Evolutionary conservation across 2,797 vertebrate genomes (phyloP).

Genomic region (Dallia pectoralis): DNA sequence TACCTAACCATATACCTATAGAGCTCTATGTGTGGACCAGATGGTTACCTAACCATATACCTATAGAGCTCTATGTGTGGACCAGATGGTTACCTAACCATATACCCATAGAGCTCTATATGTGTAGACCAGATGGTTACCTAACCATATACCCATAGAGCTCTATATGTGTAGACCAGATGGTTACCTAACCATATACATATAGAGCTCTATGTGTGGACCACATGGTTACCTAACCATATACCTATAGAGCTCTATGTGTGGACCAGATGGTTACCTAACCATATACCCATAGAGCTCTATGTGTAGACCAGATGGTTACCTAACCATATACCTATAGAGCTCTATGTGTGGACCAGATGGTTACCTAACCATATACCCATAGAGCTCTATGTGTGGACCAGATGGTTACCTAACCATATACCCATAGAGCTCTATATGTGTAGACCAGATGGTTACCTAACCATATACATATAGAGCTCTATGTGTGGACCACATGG

Average conservation of each 20-base stretch:
- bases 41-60: background rate
- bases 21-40: no score
- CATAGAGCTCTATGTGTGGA: no score
- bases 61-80: no score
- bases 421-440: no score
- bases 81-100: background rate
- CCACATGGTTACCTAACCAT: background rate
- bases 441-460: background rate
- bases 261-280: background rate
- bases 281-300: background rate
- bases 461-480: background rate
- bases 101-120: no score
- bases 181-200: background rate
- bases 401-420: background rate
- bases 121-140: background rate
- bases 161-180: background rate
- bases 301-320: background rate
- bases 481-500: no score
- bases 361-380: background rate
- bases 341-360: no score
- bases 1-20: background rate
- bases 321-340: background rate
- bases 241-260: no score
- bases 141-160: background rate
- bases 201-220: no score